Base-by-base conservation (phyloP, 1,140 invertebrate species). In the Drosophila lacertosa region DNA sequence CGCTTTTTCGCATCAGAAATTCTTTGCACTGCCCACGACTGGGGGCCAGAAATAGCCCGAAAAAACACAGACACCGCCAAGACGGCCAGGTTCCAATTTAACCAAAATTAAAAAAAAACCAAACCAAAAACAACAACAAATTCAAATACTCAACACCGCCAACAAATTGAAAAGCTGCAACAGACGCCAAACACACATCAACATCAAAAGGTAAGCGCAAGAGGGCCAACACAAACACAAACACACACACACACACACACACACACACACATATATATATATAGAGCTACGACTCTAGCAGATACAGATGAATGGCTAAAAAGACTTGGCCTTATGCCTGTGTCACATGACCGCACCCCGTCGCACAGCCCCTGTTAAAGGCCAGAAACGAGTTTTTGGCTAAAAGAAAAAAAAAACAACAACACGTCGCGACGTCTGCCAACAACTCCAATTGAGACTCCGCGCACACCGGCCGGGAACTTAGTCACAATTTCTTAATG, bases 331-430 rank as follows among this genome's bases (percentile, higher is more conserved):
- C 39, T 59, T 66, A 66, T 71, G 54, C 57, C 45, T 66, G 62
- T 72, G 73, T 74, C 72, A 74, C 72, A 74, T 71, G 72, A 74
- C 73, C 73, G 73, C 73, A 57, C 73, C 73, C 57, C 62, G 53
- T 50, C 42, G n/a, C 37, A 15, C 45, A 13, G 60, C 59, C 53
- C 42, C 32, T 37, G 22, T 18, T 40, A 45, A 35, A 35, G 81
- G 72, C 76, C 69, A 63, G 67, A 88, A 86, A 86, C 81, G 44
- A 65, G 81, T 65, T 68, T 69, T 67, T 86, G 81, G 63, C 80
- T 83, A 83, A 83, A 73, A 81, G 45, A 72, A n/a, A 42, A 45
- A 15, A 54, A 20, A 40, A 55, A 26, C 9, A 35, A 60, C 29
- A 48, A 55, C 47, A 54, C 69, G 54, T 47, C 57, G 48, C 51